phyloP scores from a whole-genome alignment of 2,888 invertebrate genomes.

The Sinopyrophorus schimmeli region DNA sequence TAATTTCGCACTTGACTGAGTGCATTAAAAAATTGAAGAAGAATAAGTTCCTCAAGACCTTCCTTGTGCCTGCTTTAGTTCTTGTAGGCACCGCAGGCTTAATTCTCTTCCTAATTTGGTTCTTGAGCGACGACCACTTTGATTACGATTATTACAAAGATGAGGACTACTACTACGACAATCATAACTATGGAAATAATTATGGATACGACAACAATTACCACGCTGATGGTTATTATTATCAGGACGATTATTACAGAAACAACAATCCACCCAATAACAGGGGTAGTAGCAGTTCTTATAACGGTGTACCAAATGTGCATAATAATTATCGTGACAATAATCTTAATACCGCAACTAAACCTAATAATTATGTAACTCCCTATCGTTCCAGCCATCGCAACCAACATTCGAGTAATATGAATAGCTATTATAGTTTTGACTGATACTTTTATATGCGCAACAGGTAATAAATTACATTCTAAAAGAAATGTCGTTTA shows the following conservation, averaged over 20 bases:
- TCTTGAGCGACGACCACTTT: conserved; percentile 42
- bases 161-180: conserved; percentile 7
- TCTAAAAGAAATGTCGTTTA: no score
- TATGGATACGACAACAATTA: conserved; percentile 11
- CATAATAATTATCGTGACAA: not conserved
- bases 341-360: not conserved
- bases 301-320: conserved; percentile 1
- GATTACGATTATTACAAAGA: no score
- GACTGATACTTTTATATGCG: no score
- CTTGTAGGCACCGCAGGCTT: conserved; percentile 44
- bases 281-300: not conserved
- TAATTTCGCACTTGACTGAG: conserved; percentile 43
- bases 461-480: no score
- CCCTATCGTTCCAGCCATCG: no score
- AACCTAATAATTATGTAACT: no score
- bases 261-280: no score
- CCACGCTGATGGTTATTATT: not conserved
- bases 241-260: not conserved
- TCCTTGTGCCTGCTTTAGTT: conserved; percentile 47
- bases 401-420: no score
- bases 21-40: conserved; percentile 47
- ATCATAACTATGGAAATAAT: not conserved
- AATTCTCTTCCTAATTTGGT: conserved; percentile 51
- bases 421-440: no score
- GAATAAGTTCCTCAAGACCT: conserved; percentile 48